phyloP scores from a whole-genome alignment of 30 jellyfish, hydroid and myxozoan genomes.

The Cassiopea andromeda region DNA sequence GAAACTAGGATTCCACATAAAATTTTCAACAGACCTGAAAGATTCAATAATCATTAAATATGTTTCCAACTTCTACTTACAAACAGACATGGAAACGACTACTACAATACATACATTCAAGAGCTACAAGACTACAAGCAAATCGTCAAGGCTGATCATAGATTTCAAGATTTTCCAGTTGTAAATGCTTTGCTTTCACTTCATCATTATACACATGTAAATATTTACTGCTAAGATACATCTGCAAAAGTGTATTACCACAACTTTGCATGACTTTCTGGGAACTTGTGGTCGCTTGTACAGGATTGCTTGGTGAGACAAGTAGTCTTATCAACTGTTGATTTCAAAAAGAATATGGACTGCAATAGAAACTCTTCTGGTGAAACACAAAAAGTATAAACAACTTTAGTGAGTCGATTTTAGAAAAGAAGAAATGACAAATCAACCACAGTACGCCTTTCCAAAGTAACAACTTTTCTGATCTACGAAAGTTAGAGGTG shows the following conservation, averaged over 20 bases:
- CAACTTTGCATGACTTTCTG: conserved; percentile 86
- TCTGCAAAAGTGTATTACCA: conserved; percentile 56
- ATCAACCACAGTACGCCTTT: too few relatives aligned
- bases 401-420: too few relatives aligned
- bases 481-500: too few relatives aligned
- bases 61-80: neutral
- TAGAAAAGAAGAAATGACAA: too few relatives aligned
- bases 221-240: neutral
- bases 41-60: neutral
- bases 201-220: too few relatives aligned
- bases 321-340: conserved; percentile 75
- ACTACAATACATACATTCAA: too few relatives aligned
- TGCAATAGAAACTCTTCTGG: neutral
- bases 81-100: too few relatives aligned
- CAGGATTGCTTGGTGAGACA: conserved; percentile 97
- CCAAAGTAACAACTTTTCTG: too few relatives aligned
- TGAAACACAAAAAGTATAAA: neutral
- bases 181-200: too few relatives aligned
- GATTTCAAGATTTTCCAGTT: too few relatives aligned
- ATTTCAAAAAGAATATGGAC: neutral
- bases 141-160: too few relatives aligned
- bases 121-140: too few relatives aligned
- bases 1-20: conserved; percentile 92
- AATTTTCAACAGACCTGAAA: conserved; percentile 76
- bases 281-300: conserved; percentile 92